These are phyloP conservation scores for Antedon mediterranea DNA, from an alignment of 53 echinoderm and acorn worm genomes.

Conservation along the genomic window DNA sequence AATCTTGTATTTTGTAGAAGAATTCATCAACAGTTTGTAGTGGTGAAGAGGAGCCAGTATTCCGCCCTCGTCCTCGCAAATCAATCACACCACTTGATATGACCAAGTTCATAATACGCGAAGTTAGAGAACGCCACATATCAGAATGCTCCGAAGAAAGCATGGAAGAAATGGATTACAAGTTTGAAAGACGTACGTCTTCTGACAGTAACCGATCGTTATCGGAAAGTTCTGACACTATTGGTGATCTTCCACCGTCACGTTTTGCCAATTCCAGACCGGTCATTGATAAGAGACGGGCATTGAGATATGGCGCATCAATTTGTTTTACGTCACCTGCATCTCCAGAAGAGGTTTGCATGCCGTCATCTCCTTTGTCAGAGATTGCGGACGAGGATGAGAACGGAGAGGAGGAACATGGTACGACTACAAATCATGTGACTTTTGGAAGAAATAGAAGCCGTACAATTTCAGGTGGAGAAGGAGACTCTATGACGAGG, in stretches of 20 bases:
- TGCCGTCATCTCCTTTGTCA: constrained; percentile 39
- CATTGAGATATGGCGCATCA: not conserved
- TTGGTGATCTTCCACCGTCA: not conserved
- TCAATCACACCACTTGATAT: constrained; percentile 89
- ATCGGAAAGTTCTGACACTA: not conserved
- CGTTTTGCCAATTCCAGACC: not conserved
- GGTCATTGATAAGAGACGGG: not conserved
- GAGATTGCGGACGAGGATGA: not conserved
- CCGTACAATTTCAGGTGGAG: constrained; percentile 33
- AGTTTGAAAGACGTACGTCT: not conserved
- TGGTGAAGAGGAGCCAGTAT: constrained; percentile 41
- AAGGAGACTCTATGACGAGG: constrained; percentile 39
- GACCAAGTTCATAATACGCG: constrained; percentile 61
- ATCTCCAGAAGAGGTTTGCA: constrained; percentile 65
- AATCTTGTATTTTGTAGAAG: constrained; percentile 19
- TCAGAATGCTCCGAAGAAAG: constrained; percentile 17
- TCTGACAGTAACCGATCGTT: not conserved
- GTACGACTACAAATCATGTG: not conserved
- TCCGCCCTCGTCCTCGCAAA: constrained; percentile 46
- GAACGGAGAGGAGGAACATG: not conserved
- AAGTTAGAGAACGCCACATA: constrained; percentile 35
- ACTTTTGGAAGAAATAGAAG: not conserved
- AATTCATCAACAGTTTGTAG: constrained; percentile 54
- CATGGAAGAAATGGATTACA: not conserved
- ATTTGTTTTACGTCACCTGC: constrained; percentile 28